These are phyloP conservation scores for Okapia johnstoni DNA, from an alignment of 2,113 vertebrate genomes.

Conservation along the genomic window DNA sequence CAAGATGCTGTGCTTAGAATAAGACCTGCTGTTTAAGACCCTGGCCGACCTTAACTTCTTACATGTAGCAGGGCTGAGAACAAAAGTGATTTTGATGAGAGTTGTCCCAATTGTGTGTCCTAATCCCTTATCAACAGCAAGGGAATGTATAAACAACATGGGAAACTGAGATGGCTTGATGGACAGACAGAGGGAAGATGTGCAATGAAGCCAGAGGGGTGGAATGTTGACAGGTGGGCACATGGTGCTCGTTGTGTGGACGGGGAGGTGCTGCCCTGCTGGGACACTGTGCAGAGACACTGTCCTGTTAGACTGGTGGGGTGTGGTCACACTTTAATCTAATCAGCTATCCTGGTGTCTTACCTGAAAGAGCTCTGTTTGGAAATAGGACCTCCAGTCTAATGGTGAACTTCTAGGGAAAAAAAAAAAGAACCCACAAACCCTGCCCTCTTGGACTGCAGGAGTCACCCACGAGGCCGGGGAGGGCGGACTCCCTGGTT, in stretches of 20 bases:
- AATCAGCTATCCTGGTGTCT: neutral
- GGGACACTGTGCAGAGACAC: neutral
- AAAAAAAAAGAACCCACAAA: neutral
- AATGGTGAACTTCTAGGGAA: neutral
- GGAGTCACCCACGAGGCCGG: accelerated
- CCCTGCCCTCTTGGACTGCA: neutral
- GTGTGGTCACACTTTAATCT: neutral
- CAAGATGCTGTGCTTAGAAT: neutral
- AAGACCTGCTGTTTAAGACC: neutral
- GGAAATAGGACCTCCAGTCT: neutral
- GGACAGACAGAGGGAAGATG: neutral
- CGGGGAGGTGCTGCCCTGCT: neutral
- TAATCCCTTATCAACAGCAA: neutral
- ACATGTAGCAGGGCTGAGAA: neutral
- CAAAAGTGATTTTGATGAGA: neutral
- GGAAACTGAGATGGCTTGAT: neutral
- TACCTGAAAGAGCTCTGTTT: neutral
- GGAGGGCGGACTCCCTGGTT: accelerated
- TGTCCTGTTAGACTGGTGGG: neutral
- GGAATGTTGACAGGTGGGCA: neutral
- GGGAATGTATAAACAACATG: neutral
- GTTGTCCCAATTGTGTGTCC: neutral
- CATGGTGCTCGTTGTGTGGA: neutral
- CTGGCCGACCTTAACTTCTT: neutral
- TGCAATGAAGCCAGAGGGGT: neutral